Percentiles rank a stretch among this genome's conserved stretches.
phyloP scores from a whole-genome alignment of 2,888 invertebrate genomes.

The Diadegma fenestrale region DNA sequence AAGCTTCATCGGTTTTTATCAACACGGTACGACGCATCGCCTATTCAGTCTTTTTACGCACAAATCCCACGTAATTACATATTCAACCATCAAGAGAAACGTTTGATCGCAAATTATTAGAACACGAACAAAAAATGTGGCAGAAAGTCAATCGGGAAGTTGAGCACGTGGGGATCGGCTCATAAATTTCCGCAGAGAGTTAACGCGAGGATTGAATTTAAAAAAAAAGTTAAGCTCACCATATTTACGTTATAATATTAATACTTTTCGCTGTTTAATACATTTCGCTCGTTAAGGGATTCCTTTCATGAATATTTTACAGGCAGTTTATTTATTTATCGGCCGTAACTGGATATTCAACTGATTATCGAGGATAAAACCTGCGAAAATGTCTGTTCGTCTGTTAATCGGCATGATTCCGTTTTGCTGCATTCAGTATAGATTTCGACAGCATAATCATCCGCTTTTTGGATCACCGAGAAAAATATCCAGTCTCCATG shows the following conservation, averaged over 20 bases:
- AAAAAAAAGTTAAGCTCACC: neutral
- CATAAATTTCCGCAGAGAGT: neutral
- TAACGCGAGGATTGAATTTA: neutral
- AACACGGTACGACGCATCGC: constrained; percentile 9
- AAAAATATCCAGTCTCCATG: too few species aligned
- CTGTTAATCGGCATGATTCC: too few species aligned
- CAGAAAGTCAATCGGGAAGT: neutral
- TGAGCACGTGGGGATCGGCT: neutral
- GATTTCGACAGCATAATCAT: too few species aligned
- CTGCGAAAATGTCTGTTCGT: too few species aligned
- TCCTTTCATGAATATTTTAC: too few species aligned
- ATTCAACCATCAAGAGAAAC: neutral
- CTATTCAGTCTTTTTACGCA: neutral
- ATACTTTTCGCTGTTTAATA: neutral
- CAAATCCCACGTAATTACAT: neutral
- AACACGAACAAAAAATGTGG: neutral
- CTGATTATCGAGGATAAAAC: too few species aligned
- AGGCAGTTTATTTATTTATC: too few species aligned
- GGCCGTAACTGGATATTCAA: too few species aligned
- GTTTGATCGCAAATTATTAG: neutral
- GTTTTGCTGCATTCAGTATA: too few species aligned
- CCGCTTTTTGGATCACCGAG: too few species aligned
- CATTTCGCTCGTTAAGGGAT: too few species aligned
- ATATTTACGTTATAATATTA: neutral
- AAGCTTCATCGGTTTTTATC: constrained; percentile 43